These are phyloP conservation scores for Scytalopus superciliaris DNA, from an alignment of 2,113 vertebrate species.

Conservation along the genomic window DNA sequence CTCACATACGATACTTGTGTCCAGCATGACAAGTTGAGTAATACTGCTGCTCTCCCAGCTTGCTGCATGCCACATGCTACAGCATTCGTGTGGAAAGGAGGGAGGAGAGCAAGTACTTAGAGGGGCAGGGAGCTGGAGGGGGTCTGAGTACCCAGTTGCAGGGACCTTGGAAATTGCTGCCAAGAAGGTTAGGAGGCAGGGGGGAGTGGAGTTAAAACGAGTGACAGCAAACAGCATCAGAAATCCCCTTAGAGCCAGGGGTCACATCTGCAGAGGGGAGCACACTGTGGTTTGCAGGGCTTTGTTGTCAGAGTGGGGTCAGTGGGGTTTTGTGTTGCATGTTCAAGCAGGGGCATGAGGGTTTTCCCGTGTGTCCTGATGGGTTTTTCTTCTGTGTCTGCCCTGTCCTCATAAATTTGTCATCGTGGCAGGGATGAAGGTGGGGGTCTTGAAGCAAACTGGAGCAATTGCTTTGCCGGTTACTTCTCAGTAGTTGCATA, in stretches of 20 bases:
- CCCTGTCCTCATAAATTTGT: background rate
- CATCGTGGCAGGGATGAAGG: background rate
- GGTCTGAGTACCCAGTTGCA: background rate
- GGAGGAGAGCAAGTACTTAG: background rate
- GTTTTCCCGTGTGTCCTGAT: background rate
- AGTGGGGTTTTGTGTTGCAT: fast-evolving
- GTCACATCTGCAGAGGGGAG: background rate
- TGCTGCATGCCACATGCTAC: background rate
- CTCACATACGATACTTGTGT: background rate
- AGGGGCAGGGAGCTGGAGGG: background rate
- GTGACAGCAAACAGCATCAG: background rate
- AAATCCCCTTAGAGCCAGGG: background rate
- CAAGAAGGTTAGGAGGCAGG: background rate
- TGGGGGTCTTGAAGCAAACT: background rate
- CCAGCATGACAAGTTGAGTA: slow-evolving; percentile 26
- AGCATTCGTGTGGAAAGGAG: background rate
- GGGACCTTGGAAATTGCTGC: background rate
- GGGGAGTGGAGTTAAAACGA: background rate
- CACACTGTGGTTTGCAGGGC: background rate
- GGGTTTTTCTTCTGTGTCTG: background rate
- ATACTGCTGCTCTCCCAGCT: background rate
- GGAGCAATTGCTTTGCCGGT: background rate
- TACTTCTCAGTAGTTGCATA: background rate
- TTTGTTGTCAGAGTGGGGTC: fast-evolving
- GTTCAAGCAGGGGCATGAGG: background rate